Base-by-base conservation (phyloP, 2,113 vertebrate species). In the Argyrosomus japonicus region DNA sequence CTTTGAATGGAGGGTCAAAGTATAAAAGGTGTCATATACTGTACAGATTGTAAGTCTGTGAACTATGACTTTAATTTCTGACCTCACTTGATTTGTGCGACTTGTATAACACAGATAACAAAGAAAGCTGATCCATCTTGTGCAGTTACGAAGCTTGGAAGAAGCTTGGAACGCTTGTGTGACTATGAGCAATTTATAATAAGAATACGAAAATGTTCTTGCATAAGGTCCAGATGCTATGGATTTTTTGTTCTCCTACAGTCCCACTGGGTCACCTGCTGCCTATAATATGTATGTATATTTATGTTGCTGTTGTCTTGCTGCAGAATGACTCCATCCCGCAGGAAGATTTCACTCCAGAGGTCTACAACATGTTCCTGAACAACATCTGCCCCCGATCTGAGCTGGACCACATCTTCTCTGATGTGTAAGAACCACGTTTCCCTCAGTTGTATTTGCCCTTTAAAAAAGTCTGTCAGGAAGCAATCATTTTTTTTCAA, bases 321-420 rank as follows among this genome's bases (percentile, higher is more conserved):
- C 89, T 67, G 48, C 95, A 99, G 98, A 98, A 96, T 71, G 98
- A 99, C 88, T 96, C 96, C 19, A 96, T 99, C 86, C 97, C 97
- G 79, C 97, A 96, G 93, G 97, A 99, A 0, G 97, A 97, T 90
- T 99, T 99, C 93, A 98, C 97, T 0, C 95, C 96, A 53, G 97
- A 98, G 21, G 92, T 96, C 29, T 99, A 97, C 93, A 95, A 94
- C 92, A 95, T 96, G 87, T 99, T 99, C 88, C 89, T 99, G 89
- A 97, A 95, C 94, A 97, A 97, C 89, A 96, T 99, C 80, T 99
- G 98, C 79, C 96, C 97, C 68, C 95, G 98, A 18, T 95, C 97
- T 32, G 98, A 99, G 93, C 97, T 99, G 15, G 97, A 99, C 95
- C 96, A 96, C 94, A 98, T 99, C 95, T 99, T 99, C 93, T 96